Conservation (phyloP, 1,140 invertebrate species). For the Drosophila santomea region DNA sequence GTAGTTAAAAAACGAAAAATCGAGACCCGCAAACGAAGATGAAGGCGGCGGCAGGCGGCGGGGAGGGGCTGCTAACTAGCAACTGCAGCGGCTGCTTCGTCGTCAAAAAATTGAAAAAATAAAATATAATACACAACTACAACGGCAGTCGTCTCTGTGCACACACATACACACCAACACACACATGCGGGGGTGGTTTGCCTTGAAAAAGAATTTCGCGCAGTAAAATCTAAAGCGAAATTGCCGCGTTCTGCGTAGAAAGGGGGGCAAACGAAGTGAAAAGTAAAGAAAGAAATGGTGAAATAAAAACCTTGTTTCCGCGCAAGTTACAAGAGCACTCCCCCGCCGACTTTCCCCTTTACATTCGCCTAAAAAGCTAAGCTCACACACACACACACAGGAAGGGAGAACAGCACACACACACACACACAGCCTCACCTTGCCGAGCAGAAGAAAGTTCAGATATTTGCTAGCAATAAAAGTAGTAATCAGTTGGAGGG, state of each 20-base stretch:
- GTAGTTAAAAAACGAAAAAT: conserved; percentile 83
- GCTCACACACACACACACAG: conserved; percentile 61
- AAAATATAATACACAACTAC: conserved; percentile 55
- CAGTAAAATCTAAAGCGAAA: conserved; percentile 77
- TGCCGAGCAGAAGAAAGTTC: conserved; percentile 64
- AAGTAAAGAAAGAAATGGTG: conserved; percentile 82
- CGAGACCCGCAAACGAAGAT: conserved; percentile 59
- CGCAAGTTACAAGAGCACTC: conserved; percentile 71
- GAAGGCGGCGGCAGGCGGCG: conserved; percentile 12
- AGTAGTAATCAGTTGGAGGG: conserved; percentile 81
- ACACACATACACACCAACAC: conserved; percentile 8
- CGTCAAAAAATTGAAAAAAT: conserved; percentile 72
- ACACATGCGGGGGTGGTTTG: conserved; percentile 52
- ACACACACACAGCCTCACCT: conserved; percentile 63
- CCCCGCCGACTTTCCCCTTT: conserved; percentile 29
- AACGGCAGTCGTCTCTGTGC: conserved; percentile 35
- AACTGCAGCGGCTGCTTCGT: conserved; percentile 47
- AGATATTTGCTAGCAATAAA: conserved; percentile 84
- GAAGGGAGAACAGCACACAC: conserved; percentile 18
- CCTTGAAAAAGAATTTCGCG: conserved; percentile 77
- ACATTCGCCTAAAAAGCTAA: conserved; percentile 77
- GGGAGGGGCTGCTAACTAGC: conserved; percentile 46
- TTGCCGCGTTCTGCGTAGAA: conserved; percentile 14
- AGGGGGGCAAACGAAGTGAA: conserved; percentile 44
- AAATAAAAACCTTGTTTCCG: conserved; percentile 84